phyloP scores from a whole-genome alignment of 2,797 vertebrate genomes.

The Myotis pilosus region DNA sequence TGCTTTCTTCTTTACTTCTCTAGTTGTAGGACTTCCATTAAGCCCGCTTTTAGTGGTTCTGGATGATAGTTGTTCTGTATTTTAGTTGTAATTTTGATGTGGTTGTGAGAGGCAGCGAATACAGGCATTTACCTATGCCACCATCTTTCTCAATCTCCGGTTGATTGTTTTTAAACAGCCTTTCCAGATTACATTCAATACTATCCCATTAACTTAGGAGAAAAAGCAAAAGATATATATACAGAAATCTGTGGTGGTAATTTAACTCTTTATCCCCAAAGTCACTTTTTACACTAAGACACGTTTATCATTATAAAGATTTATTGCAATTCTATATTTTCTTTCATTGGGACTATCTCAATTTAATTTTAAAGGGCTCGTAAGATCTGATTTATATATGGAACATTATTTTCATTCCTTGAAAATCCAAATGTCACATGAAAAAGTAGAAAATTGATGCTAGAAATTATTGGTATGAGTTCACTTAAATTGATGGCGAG shows the following conservation, averaged over 20 bases:
- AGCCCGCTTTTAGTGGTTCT: too few relatives aligned
- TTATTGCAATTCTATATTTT: neutral
- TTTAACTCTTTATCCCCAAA: neutral
- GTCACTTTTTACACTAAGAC: neutral
- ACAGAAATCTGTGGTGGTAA: neutral
- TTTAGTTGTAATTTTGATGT: too few relatives aligned
- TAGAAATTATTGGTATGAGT: constrained; percentile 26
- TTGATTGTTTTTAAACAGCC: neutral
- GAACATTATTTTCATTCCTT: neutral
- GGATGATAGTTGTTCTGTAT: too few relatives aligned
- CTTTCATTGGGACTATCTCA: neutral
- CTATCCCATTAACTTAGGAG: neutral
- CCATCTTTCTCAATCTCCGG: too few relatives aligned
- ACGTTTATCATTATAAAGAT: neutral
- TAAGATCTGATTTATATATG: neutral
- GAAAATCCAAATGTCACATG: neutral
- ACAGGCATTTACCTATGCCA: too few relatives aligned
- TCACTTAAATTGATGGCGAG: neutral
- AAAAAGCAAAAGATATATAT: neutral
- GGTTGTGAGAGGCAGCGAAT: too few relatives aligned
- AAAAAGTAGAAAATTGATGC: constrained; percentile 13
- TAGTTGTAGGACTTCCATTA: too few relatives aligned
- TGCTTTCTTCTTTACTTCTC: too few relatives aligned
- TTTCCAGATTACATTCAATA: neutral
- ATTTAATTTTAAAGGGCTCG: constrained; percentile 13